Conservation (phyloP, 2,888 invertebrate species). For the Horisme vitalbata region DNA sequence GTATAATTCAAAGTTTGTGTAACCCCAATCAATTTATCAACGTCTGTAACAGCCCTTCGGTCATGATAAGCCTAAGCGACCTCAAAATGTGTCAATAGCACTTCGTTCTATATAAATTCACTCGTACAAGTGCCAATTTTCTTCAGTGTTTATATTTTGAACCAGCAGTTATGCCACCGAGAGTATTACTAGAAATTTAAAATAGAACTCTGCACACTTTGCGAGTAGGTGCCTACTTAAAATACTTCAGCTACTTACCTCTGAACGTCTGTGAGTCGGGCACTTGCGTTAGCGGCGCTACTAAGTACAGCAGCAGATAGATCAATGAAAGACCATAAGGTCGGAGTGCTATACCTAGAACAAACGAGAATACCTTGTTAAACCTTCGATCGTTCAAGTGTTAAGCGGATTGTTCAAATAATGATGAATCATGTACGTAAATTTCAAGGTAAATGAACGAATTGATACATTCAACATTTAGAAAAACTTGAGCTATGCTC, state of each 20-base stretch:
- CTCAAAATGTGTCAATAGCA: constrained; percentile 22
- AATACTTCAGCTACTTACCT: constrained; percentile 62
- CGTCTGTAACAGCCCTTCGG: constrained; percentile 11
- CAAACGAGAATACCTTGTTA: constrained; percentile 36
- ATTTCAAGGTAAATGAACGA: too few relatives aligned
- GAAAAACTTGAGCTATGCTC: too few relatives aligned
- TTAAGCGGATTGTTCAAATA: too few relatives aligned
- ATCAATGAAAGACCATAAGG: constrained; percentile 91
- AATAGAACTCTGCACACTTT: constrained; percentile 10
- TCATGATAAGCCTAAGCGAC: constrained; percentile 27
- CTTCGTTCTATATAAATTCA: constrained; percentile 4
- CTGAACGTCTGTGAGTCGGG: constrained; percentile 86
- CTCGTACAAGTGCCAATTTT: constrained; percentile 6
- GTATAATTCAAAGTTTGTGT: constrained; percentile 7
- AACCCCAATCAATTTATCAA: constrained; percentile 20
- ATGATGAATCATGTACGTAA: too few relatives aligned
- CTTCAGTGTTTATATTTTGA: constrained; percentile 12
- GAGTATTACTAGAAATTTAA: constrained; percentile 13
- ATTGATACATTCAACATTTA: too few relatives aligned
- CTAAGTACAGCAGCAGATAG: constrained; percentile 90
- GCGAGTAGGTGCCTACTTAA: neutral
- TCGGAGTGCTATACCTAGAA: constrained; percentile 91
- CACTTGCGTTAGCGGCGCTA: constrained; percentile 89
- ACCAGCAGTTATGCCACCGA: neutral
- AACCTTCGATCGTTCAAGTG: neutral